Base-by-base conservation (phyloP, 2,888 invertebrate species). In the Drepana falcataria region DNA sequence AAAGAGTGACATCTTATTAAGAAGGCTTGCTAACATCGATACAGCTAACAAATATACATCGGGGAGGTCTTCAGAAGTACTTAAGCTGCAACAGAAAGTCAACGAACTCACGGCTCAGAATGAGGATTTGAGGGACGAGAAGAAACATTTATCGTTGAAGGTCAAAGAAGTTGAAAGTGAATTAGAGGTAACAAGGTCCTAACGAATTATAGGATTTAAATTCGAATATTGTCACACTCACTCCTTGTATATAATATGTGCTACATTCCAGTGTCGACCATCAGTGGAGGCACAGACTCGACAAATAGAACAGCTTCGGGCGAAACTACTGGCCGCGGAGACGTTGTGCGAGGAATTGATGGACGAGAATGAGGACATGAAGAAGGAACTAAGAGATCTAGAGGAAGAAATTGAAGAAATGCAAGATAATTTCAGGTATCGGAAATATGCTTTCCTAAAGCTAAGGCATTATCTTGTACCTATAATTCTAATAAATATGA, bases 321-420 rank as follows among this genome's bases (percentile, higher is more conserved):
- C 96, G 1, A 98, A 98, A 81, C 87, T 99, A 35, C 89, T 95
- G 66, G 96, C 97, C 1, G 96, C 98, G 0, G 99, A 99, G 85
- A 95, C 95, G 6, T 92, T 98, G 35, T 97, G 97, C 78, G 97
- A 98, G 81, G 97, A 97, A 71, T 90, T 98, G 48, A 97, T 97
- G 95, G 98, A 98, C 74, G 98, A 99, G 85, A 99, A 98, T 86
- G 96, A 97, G 75, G 96, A 96, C 65, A 96, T 98, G 90, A 97
- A 98, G 78, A 96, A 96, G 66, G 99, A 99, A 83, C 93, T 99
- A 54, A 92, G 96, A 44, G 98, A 98, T 73, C 92, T 99, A 73
- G 98, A 98, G 78, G 96, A 97, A 63, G 99, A 99, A 90, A 98
- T 99, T 87, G 99, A 99, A 77, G 99, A 99, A 87, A 95, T 99